Base-by-base conservation (phyloP, 2,888 invertebrate species). In the Chaetogeoica ovagalla region DNA sequence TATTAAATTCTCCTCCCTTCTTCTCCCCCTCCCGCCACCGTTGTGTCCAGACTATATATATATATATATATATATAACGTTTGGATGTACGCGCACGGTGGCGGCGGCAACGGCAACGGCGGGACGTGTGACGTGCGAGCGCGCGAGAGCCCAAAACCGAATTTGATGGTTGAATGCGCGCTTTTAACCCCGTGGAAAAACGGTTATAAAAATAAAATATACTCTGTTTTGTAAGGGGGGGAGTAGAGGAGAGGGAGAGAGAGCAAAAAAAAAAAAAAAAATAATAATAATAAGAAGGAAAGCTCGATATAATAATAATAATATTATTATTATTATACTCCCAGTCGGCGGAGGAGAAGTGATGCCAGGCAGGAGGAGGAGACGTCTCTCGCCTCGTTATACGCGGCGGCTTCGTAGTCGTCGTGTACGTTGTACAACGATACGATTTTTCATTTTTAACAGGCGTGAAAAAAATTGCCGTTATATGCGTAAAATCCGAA, bases 391-490 rank as follows among this genome's bases (percentile, higher is more conserved):
- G n/a, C n/a, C n/a, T 43, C 43, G 43, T 43, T 43, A 43, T 43
- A 43, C 48, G 48, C 48, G 48, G 8, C 48, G 48, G 4, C 39
- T 8, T 8, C 6, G 39, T 8, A 4, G 39, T 8, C 39, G 39
- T 39, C 39, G 39, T 39, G 39, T 39, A 39, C 39, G 39, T 13
- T 43, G 30, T 9, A n/a, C 37, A 48, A 15, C 60, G 57, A 23
- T 70, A 70, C 70, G 77, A 79, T 79, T 79, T 79, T 79, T 79
- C 77, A 79, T 79, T 79, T 79, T 79, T 79, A 79, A 79, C 77
- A 63, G 77, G 70, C 70, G 63, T 55, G 77, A 79, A 79, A 69
- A 70, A 79, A 79, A 62, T 9, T 70, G 1, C 30, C 30, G 30
- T 4, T 30, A 30, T 30, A 30, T 30, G 30, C 55, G 70, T 62